A percentile compares a stretch with the other conserved stretches of the same genome.
phyloP scores from a whole-genome alignment of 2,797 vertebrate genomes.

The Pygocentrus nattereri region DNA sequence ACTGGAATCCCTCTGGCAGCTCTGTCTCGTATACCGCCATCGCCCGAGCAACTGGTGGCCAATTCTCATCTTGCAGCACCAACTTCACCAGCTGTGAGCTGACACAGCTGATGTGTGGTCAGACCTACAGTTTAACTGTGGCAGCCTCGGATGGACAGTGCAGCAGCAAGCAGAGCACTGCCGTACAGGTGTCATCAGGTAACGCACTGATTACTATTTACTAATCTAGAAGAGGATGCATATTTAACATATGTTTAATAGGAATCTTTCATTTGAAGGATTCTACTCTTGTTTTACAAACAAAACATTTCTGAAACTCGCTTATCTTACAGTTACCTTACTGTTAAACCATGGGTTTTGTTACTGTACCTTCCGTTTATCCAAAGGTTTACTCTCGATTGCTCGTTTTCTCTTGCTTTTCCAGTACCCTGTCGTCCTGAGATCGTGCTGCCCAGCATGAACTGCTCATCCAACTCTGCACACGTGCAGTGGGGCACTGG shows the following conservation, averaged over 20 bases:
- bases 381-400: neutral
- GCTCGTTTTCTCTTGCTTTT: constrained; percentile 10
- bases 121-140: constrained; percentile 65
- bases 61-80: constrained; percentile 66
- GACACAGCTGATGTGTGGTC: constrained; percentile 69
- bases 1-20: constrained; percentile 67
- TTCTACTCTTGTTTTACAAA: too few species aligned
- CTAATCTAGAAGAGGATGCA: too few species aligned
- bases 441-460: constrained; percentile 55
- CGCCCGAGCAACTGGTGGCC: constrained; percentile 52
- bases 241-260: too few species aligned
- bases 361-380: neutral
- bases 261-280: too few species aligned
- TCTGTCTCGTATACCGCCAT: constrained; percentile 67
- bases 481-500: constrained; percentile 71
- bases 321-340: too few species aligned
- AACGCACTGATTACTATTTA: neutral
- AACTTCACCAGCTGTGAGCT: constrained; percentile 76
- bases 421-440: constrained; percentile 79
- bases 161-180: constrained; percentile 66
- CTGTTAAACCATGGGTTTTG: too few species aligned
- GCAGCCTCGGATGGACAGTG: constrained; percentile 71
- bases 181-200: constrained; percentile 70
- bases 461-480: constrained; percentile 70
- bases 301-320: too few species aligned